phyloP scores from a whole-genome alignment of 2,797 vertebrate genomes.

The Erithacus rubecula region DNA sequence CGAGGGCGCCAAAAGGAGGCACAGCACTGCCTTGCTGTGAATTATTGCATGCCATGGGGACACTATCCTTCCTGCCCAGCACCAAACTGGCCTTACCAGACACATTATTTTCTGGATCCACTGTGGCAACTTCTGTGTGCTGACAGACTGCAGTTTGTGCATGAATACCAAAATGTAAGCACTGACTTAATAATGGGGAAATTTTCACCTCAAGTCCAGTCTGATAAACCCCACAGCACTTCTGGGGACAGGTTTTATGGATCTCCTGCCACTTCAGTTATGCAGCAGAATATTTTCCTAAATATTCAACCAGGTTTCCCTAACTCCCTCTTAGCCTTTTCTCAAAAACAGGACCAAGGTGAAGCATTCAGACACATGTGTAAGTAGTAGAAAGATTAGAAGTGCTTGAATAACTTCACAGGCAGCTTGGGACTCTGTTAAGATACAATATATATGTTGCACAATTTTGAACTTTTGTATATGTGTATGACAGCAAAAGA shows the following conservation, averaged over 20 bases:
- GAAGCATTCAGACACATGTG: slow-evolving; percentile 12
- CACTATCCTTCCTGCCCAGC: not conserved
- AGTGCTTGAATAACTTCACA: not conserved
- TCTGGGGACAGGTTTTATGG: not conserved
- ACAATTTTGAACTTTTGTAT: not conserved
- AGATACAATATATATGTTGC: not conserved
- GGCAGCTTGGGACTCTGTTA: not conserved
- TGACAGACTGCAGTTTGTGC: slow-evolving; percentile 9
- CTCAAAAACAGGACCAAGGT: slow-evolving; percentile 5
- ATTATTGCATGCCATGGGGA: not conserved
- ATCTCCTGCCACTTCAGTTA: slow-evolving; percentile 7
- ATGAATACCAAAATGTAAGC: slow-evolving; percentile 7
- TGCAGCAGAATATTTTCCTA: slow-evolving; percentile 50
- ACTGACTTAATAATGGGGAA: not conserved
- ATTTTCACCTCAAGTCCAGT: not conserved
- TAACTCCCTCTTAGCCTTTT: not conserved
- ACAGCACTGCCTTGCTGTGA: not conserved
- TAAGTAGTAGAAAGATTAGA: slow-evolving; percentile 42
- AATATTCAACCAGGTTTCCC: not conserved
- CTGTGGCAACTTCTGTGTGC: slow-evolving; percentile 18
- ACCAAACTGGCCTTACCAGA: not conserved
- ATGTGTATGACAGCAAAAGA: not conserved
- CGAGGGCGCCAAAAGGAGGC: slow-evolving; percentile 12
- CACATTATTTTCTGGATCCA: not conserved
- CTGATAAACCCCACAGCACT: not conserved